Base-by-base conservation (phyloP, 2,113 vertebrate genomes). In the Tapirus terrestris region DNA sequence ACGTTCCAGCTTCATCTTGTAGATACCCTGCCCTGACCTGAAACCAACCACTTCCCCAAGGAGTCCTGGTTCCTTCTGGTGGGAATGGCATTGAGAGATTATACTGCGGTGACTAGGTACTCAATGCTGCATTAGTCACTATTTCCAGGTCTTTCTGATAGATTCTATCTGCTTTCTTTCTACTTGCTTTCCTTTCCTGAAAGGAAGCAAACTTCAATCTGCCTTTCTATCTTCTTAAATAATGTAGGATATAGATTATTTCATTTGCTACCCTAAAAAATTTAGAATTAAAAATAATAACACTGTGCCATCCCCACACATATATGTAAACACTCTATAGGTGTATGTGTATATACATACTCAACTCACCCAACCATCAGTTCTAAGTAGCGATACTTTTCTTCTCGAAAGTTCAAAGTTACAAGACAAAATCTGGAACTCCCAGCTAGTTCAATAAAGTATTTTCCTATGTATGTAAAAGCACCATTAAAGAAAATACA, bases 161-260 rank as follows among this genome's bases (percentile, higher is more conserved):
- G 53, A 68, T 14, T 82, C 51, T 72, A 56, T 58, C 29, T 58
- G 31, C 77, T 75, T 89, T 70, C n/a, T 82, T 82, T 75, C 87
- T 76, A n/a, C 31, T 48, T 45, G 11, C 31, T 31, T 83, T 83
- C 56, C 58, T 72, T 33, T 63, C 29, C 10, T 67, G 31, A 75
- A 6, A 76, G 77, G 27, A 77, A 65, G 61, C n/a, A 83, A 85
- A 86, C 58, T 48, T 45, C 48, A 68, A 86, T 45, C 60, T 67
- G 36, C 18, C 53, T 58, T 63, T 91, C 67, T 48, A 48, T 16
- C 36, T 70, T 60, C 77, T 82, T 72, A 82, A 72, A 70, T 60
- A 72, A 82, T 60, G 82, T 91, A 82, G 29, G 77, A n/a, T 60
- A 60, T n/a, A 70, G 51, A 93, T 85, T 36, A 85, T 85, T 93